Percentiles rank a stretch among this genome's conserved stretches.
Evolutionary conservation across 2,888 invertebrate species (phyloP).

Genomic region (Agapetus fuscipes): DNA sequence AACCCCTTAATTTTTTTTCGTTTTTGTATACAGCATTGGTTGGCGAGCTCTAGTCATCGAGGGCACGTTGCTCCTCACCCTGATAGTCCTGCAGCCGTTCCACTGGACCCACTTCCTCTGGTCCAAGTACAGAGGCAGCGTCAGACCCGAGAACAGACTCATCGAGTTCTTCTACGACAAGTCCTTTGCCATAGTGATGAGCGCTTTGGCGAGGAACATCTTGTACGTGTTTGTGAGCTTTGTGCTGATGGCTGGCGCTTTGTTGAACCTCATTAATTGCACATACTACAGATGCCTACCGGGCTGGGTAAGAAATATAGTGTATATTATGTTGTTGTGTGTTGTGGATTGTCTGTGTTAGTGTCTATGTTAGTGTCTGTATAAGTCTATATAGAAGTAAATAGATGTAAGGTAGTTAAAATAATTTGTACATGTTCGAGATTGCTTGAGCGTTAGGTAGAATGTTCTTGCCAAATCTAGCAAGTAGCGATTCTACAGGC

Average conservation of each 20-base stretch:
- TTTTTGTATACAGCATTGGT: constrained; percentile 26
- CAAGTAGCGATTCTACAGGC: no score
- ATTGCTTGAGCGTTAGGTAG: no score
- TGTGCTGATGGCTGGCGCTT: constrained; percentile 53
- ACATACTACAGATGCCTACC: constrained; percentile 21
- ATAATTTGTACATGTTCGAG: no score
- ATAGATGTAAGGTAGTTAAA: no score
- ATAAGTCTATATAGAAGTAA: no score
- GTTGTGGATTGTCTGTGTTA: no score
- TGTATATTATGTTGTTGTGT: no score
- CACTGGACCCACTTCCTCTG: constrained; percentile 71
- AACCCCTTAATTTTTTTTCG: no score
- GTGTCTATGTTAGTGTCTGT: no score
- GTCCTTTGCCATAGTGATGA: constrained; percentile 53
- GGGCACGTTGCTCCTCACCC: constrained; percentile 34
- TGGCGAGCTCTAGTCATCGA: constrained; percentile 39
- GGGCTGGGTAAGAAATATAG: no score
- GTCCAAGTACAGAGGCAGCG: constrained; percentile 41
- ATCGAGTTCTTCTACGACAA: constrained; percentile 49
- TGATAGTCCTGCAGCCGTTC: constrained; percentile 50
- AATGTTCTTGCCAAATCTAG: no score
- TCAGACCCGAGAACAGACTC: constrained; percentile 44
- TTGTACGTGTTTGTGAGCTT: constrained; percentile 60
- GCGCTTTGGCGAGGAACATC: constrained; percentile 48
- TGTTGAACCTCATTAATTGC: constrained; percentile 54